A percentile compares a stretch with the other conserved stretches of the same genome.
Evolutionary conservation across 1,140 invertebrate species (phyloP).

Genomic region (Oreohelix idahoensis): DNA sequence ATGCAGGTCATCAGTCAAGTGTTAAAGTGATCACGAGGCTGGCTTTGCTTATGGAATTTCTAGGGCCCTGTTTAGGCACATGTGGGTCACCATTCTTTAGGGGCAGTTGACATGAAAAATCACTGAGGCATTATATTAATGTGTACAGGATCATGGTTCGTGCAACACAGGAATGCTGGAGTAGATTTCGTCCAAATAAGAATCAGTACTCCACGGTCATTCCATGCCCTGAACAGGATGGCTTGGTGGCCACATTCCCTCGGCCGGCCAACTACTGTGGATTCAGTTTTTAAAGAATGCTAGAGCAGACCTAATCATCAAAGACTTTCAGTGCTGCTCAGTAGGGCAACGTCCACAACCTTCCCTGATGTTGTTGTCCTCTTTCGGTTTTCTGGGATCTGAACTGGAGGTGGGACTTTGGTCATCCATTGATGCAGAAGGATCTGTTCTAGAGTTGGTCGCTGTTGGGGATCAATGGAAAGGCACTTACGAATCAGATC

Average conservation of each 20-base stretch:
- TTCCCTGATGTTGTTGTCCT: constrained; percentile 49
- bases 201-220: no score
- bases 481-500: constrained; percentile 79
- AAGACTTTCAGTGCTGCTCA: constrained; percentile 64
- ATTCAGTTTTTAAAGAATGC: constrained; percentile 14
- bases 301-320: constrained; percentile 44
- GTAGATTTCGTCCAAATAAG: no score
- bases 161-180: no score
- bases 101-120: neutral
- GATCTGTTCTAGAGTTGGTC: constrained; percentile 77
- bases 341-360: constrained; percentile 52
- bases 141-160: neutral
- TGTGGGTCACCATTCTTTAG: neutral
- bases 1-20: neutral
- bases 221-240: neutral
- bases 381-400: constrained; percentile 41
- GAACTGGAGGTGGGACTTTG: constrained; percentile 46
- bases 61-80: neutral
- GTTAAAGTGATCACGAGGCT: no score
- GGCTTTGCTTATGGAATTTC: no score
- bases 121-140: neutral
- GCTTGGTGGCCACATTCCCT: neutral
- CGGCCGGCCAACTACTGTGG: constrained; percentile 25
- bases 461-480: constrained; percentile 74
- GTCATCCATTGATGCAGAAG: constrained; percentile 77